Conservation (phyloP, 2,113 vertebrate species). For the Hydropotes inermis region DNA sequence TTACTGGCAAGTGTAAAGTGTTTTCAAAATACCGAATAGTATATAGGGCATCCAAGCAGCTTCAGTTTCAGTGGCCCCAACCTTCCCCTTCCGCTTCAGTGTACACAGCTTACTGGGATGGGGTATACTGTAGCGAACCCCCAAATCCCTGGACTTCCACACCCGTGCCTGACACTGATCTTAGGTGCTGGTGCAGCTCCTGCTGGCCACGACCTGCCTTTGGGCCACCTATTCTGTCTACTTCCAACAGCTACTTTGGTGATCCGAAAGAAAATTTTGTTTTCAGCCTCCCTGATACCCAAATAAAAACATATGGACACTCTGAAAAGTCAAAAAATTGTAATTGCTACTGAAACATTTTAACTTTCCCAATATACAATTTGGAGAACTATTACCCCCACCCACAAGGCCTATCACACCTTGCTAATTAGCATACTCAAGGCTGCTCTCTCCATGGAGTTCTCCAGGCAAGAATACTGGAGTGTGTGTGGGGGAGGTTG, state of each 20-base stretch:
- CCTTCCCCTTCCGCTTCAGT: neutral
- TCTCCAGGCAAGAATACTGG: neutral
- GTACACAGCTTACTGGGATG: neutral
- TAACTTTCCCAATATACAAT: neutral
- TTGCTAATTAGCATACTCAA: neutral
- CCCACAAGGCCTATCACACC: neutral
- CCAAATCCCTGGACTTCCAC: neutral
- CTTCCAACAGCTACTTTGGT: too few relatives aligned
- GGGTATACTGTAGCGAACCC: neutral
- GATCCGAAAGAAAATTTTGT: neutral
- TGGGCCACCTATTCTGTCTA: neutral
- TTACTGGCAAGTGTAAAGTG: constrained; percentile 49
- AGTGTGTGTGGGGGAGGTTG: neutral
- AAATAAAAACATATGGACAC: neutral
- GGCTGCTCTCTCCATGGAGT: neutral
- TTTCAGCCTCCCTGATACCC: neutral
- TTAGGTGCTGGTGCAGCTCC: rapidly evolving
- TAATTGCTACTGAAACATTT: neutral
- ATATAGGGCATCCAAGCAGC: constrained; percentile 10
- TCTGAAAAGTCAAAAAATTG: neutral
- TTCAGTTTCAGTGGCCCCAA: neutral
- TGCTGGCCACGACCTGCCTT: neutral
- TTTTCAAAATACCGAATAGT: constrained; percentile 43
- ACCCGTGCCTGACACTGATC: rapidly evolving
- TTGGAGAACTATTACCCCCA: neutral